A percentile compares a stretch with the other conserved stretches of the same genome.
phyloP scores from a whole-genome alignment of 2,888 invertebrate genomes.

The Diplolepis rosae region DNA sequence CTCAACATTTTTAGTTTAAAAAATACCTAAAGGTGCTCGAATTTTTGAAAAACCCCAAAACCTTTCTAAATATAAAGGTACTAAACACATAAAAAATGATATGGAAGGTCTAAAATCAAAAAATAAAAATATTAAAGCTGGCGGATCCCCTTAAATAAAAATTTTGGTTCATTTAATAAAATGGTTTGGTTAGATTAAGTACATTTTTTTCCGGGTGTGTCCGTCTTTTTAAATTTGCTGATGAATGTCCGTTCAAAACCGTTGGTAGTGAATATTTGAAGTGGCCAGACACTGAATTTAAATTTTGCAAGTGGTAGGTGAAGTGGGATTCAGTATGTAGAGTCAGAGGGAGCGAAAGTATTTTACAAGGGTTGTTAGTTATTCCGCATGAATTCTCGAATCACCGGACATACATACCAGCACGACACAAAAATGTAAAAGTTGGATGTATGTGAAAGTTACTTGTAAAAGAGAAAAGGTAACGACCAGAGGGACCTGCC shows the following conservation, averaged over 20 bases:
- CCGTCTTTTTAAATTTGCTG: neutral
- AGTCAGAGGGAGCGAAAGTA: conserved; percentile 40
- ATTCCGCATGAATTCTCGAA: conserved; percentile 65
- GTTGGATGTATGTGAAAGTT: neutral
- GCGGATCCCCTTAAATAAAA: no score
- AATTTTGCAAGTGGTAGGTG: conserved; percentile 45
- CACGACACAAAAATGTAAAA: conserved; percentile 39
- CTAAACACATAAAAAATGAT: no score
- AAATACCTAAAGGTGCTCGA: no score
- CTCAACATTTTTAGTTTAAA: no score
- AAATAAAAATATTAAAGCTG: no score
- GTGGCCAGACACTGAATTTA: conserved; percentile 46
- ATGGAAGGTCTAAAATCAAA: no score
- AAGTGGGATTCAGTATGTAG: conserved; percentile 41
- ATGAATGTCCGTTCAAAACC: conserved; percentile 42
- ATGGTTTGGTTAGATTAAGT: no score
- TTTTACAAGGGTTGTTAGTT: conserved; percentile 64
- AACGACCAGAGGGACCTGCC: neutral
- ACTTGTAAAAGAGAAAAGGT: neutral
- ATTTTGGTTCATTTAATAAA: no score
- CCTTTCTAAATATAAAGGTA: no score
- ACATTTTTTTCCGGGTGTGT: no score
- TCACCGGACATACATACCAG: conserved; percentile 54
- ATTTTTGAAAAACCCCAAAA: no score
- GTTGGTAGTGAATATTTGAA: conserved; percentile 49